Conservation (phyloP, 2,888 invertebrate genomes). For the Lasioglossum lativentre region DNA sequence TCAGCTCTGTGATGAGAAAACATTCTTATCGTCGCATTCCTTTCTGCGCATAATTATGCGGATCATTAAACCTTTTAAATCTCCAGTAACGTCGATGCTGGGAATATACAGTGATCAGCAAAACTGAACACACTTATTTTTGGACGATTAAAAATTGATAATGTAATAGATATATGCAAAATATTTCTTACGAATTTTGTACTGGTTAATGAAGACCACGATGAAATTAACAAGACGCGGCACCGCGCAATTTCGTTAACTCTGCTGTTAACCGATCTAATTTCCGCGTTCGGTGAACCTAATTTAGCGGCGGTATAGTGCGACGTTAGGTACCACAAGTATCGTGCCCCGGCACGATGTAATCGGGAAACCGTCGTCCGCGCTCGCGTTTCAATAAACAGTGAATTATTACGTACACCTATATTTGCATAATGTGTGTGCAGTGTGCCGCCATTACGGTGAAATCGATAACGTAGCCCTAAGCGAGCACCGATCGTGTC, state of each 20-base stretch:
- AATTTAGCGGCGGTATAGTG: conserved; percentile 39
- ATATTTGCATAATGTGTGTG: conserved; percentile 60
- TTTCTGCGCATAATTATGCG: conserved; percentile 7
- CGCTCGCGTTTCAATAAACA: conserved; percentile 60
- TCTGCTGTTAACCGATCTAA: conserved; percentile 29
- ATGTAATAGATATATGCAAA: too few species aligned
- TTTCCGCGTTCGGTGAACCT: conserved; percentile 35
- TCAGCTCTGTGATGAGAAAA: conserved; percentile 36
- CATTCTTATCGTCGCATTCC: conserved; percentile 33
- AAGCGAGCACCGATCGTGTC: conserved; percentile 21
- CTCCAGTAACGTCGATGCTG: background rate
- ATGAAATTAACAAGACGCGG: conserved; percentile 12
- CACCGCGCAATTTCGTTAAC: conserved; percentile 37
- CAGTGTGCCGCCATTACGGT: conserved; percentile 36
- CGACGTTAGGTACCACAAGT: conserved; percentile 42
- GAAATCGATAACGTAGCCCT: conserved; percentile 53
- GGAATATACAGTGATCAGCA: background rate
- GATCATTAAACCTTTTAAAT: conserved; percentile 36
- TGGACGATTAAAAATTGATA: too few species aligned
- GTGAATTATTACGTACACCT: conserved; percentile 57
- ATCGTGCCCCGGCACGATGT: conserved; percentile 37
- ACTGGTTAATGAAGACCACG: too few species aligned
- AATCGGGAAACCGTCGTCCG: conserved; percentile 44
- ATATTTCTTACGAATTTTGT: background rate
- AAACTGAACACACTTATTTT: background rate